Evolutionary conservation across 2,113 vertebrate species (phyloP).

Genomic region (Petrocephalus zakoni): DNA sequence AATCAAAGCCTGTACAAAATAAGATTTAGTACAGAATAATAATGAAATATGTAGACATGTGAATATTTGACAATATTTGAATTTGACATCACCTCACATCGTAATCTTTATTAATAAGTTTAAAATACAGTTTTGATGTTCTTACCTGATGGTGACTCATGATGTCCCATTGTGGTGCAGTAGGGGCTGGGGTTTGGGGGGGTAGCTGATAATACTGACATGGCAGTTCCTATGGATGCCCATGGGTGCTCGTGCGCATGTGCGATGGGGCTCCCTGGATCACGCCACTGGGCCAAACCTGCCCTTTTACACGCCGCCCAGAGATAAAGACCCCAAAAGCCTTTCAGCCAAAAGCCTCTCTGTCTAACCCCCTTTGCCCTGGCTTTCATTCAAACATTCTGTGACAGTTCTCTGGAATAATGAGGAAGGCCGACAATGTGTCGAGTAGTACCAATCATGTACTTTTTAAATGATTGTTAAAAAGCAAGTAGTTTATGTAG

Average conservation of each 20-base stretch:
- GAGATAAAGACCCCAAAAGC: background rate
- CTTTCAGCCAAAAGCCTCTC: background rate
- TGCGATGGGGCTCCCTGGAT: conserved; percentile 11
- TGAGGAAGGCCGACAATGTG: background rate
- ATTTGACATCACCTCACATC: background rate
- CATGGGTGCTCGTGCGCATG: conserved; percentile 25
- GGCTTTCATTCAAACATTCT: background rate
- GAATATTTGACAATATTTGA: background rate
- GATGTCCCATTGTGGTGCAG: conserved; percentile 14
- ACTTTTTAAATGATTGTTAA: background rate
- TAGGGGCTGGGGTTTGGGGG: background rate
- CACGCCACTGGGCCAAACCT: background rate
- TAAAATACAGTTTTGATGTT: background rate
- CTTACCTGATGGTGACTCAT: conserved; percentile 42
- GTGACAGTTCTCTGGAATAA: background rate
- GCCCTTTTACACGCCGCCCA: background rate
- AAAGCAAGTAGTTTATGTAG: background rate
- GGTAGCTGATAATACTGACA: conserved; percentile 32
- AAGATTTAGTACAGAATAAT: background rate
- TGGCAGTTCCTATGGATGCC: conserved; percentile 41
- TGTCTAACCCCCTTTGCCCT: background rate
- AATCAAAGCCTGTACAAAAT: background rate
- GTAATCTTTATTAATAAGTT: background rate
- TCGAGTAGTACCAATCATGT: background rate
- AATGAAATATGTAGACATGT: background rate